Base-by-base conservation (phyloP, 1,140 invertebrate genomes). In the Nilaparvata lugens region DNA sequence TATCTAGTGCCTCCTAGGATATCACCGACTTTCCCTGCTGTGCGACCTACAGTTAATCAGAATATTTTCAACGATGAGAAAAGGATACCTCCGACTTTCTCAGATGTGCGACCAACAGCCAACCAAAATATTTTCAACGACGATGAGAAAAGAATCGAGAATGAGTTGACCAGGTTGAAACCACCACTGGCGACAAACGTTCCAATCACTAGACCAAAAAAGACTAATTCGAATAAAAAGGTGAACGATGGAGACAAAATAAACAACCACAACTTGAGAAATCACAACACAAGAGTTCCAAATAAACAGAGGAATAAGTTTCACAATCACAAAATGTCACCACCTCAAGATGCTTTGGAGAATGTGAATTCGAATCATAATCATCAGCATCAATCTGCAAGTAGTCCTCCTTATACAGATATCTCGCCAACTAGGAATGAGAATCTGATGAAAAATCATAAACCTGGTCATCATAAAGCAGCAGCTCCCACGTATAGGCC, bases 1-100 rank as follows among this genome's bases (percentile, higher is more conserved):
- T 66, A 59, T 25, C 48, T 66, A 7, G 52, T 31, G 19, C 65
- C 65, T 13, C 65, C 65, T 7, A 62, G 54, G 21, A 60, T 53
- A 13, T 62, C 64, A 5, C 63, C 61, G 7, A 52, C 63, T 18
- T 65, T 63, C 58, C 45, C 3, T 11, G 31, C 7, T 35, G 2
- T 35, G 31, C 31, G 61, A n/a, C 52, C n/a, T 18, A 28, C 55
- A 16, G 31, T 4, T 1, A 55, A 58, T 23, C 25, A 45, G 9
- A 51, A 35, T 23, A 11, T 35, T 35, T 35, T 35, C 31, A 9
- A 35, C 31, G 31, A 35, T 9, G 31, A 35, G 3, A 35, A 35
- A 35, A 35, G 31, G 31, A 35, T 35, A 13, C 61, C 64, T 2
- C 63, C 61, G 7, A 52, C 63, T 18, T 65, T 63, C 58, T 38